Percentiles rank a stretch among this genome's conserved stretches.
Conservation (phyloP, 2,888 invertebrate genomes). For the Agapostemon virescens region DNA sequence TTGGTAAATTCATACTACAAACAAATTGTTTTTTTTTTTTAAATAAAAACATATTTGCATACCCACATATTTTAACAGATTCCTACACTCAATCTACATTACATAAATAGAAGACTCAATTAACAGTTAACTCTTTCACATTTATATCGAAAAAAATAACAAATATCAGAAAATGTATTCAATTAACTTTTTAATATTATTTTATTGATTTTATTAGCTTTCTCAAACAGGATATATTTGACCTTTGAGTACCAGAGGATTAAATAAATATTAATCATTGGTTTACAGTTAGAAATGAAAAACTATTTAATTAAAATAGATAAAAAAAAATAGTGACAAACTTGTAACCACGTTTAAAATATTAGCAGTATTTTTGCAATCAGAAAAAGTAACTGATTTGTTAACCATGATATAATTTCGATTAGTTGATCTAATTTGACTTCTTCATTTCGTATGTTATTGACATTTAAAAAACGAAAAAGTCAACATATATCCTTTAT, state of each 20-base stretch:
- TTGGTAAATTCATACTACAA: too few species aligned
- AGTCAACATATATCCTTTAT: not conserved
- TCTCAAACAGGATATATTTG: not conserved
- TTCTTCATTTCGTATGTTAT: not conserved
- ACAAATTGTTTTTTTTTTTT: too few species aligned
- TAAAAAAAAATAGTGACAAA: not conserved
- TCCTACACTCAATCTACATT: too few species aligned
- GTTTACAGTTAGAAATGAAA: not conserved
- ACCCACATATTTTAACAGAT: too few species aligned
- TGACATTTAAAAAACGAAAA: not conserved
- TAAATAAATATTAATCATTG: not conserved
- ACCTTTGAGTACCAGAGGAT: not conserved
- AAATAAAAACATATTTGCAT: too few species aligned
- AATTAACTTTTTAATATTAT: too few species aligned
- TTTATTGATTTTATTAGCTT: too few species aligned
- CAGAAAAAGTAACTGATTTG: not conserved
- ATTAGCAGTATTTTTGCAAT: not conserved
- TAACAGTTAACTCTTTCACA: too few species aligned
- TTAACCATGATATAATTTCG: not conserved
- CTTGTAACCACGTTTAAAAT: not conserved
- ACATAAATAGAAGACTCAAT: not conserved
- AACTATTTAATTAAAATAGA: not conserved
- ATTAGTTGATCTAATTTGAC: not conserved
- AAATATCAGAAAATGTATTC: not conserved
- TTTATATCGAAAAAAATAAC: too few species aligned